These are phyloP conservation scores for Acanthurus lineatus DNA, from an alignment of 2,797 vertebrate genomes.

Conservation along the genomic window DNA sequence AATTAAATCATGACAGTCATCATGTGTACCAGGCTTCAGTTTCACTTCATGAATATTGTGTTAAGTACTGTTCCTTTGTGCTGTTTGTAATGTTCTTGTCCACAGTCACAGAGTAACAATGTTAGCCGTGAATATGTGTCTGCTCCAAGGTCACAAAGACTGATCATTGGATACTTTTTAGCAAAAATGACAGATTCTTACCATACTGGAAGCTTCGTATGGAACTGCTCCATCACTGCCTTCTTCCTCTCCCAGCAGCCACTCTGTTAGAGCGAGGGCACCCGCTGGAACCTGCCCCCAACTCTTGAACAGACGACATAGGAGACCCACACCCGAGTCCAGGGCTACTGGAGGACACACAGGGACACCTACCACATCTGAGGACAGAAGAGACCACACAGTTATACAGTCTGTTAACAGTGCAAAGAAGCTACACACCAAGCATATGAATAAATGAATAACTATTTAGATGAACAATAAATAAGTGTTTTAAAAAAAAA, in stretches of 20 bases:
- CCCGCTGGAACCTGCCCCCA: constrained; percentile 85
- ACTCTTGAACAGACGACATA: constrained; percentile 88
- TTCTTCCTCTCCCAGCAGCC: constrained; percentile 89
- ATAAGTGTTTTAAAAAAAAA: background rate
- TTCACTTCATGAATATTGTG: background rate
- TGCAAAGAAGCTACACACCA: background rate
- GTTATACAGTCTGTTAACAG: background rate
- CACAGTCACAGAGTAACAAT: background rate
- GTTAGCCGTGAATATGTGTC: background rate
- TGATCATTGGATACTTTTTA: background rate
- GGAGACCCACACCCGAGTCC: constrained; percentile 84
- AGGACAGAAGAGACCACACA: constrained; percentile 37
- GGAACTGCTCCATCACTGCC: background rate
- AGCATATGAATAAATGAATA: background rate
- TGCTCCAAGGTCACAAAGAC: background rate
- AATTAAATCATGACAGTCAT: background rate
- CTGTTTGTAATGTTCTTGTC: constrained; percentile 25
- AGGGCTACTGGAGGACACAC: constrained; percentile 91
- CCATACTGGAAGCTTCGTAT: constrained; percentile 72
- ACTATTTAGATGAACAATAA: background rate
- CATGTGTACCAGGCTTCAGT: background rate
- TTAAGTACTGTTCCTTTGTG: background rate
- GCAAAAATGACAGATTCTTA: constrained; percentile 42
- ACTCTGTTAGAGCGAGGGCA: constrained; percentile 84
- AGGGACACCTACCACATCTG: constrained; percentile 83